A percentile compares a stretch with the other conserved stretches of the same genome.
These are phyloP conservation scores for Agapetus fuscipes DNA, from an alignment of 2,888 invertebrate genomes.

Conservation along the genomic window DNA sequence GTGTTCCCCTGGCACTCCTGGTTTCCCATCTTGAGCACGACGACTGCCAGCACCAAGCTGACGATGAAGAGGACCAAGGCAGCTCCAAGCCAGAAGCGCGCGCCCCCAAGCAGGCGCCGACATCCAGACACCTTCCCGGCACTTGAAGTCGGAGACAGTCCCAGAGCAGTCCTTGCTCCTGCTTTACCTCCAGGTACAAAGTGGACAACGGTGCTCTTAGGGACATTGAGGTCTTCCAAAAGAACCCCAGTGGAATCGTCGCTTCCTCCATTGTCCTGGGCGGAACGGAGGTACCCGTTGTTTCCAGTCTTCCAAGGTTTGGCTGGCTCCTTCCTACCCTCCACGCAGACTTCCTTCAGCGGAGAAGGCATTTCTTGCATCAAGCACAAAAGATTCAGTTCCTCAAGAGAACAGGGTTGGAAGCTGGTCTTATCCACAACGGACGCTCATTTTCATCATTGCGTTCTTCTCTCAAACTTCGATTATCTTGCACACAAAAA, in stretches of 20 bases:
- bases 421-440: no score
- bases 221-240: conserved; percentile 14
- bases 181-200: conserved; percentile 24
- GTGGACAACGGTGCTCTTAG: conserved; percentile 31
- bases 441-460: no score
- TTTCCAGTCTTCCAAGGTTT: conserved; percentile 24
- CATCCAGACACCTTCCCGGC: not conserved
- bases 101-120: not conserved
- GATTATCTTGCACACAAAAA: no score
- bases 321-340: conserved; percentile 5
- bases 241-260: conserved; percentile 20
- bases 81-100: conserved; percentile 3
- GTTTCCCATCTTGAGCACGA: conserved; percentile 13
- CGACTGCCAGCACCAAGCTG: conserved; percentile 14
- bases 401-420: no score
- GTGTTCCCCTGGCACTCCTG: conserved; percentile 2
- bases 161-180: conserved; percentile 8
- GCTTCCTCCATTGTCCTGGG: conserved; percentile 22
- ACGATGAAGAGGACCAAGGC: conserved; percentile 14
- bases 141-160: not conserved
- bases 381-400: no score
- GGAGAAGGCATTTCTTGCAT: conserved; percentile 9
- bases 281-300: conserved; percentile 31
- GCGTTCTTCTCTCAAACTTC: no score
- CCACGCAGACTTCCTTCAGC: conserved; percentile 7